Conservation (phyloP, 1,140 invertebrate species). For the Mylabris phalerata region DNA sequence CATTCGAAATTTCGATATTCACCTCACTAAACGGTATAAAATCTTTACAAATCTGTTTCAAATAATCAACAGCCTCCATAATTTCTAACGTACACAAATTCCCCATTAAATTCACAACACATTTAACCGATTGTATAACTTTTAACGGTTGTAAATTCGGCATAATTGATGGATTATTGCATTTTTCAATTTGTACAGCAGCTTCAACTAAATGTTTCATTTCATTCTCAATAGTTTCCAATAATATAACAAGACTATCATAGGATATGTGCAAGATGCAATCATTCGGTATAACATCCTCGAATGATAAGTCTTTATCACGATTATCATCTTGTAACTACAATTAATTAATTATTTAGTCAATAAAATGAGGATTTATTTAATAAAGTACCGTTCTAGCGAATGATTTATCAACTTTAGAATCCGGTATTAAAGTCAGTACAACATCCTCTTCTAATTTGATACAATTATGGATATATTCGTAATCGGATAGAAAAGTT, state of each 20-base stretch:
- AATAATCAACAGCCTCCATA: conserved; percentile 62
- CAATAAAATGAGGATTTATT: neutral
- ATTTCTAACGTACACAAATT: conserved; percentile 82
- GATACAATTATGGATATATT: conserved; percentile 89
- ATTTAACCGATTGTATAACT: conserved; percentile 85
- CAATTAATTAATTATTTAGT: conserved; percentile 20
- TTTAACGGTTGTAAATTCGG: conserved; percentile 51
- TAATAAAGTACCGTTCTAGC: conserved; percentile 56
- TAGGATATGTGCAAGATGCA: conserved; percentile 65
- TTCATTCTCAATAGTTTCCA: conserved; percentile 77
- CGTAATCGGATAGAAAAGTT: conserved; percentile 73
- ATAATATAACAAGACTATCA: conserved; percentile 69
- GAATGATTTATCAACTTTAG: conserved; percentile 56
- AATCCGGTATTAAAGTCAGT: conserved; percentile 64
- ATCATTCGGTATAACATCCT: conserved; percentile 70
- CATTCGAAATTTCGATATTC: neutral
- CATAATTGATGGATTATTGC: conserved; percentile 41
- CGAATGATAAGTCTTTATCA: conserved; percentile 60
- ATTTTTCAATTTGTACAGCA: conserved; percentile 49
- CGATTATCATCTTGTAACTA: conserved; percentile 66
- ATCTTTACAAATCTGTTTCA: conserved; percentile 55
- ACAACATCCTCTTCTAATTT: conserved; percentile 87
- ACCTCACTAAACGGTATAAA: conserved; percentile 14
- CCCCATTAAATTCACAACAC: conserved; percentile 80
- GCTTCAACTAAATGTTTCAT: conserved; percentile 65